A percentile compares a stretch with the other conserved stretches of the same genome.
phyloP scores from a whole-genome alignment of 1,140 invertebrate genomes.

The Lucilia sericata region DNA sequence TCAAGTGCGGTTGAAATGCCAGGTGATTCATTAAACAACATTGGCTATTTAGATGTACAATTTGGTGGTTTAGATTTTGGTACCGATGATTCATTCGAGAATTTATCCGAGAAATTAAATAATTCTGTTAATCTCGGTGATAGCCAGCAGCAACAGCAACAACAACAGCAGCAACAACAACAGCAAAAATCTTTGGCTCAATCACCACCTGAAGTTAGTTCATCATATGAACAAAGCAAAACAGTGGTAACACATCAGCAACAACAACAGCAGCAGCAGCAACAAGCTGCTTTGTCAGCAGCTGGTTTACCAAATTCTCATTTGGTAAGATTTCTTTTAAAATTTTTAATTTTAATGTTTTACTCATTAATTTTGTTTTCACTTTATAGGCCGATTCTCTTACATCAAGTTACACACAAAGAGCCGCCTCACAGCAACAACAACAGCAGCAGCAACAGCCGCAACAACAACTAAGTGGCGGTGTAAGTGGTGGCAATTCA shows the following conservation, averaged over 20 bases:
- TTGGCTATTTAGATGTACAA: slow-evolving; percentile 90
- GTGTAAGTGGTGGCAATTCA: slow-evolving; percentile 45
- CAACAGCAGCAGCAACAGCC: slow-evolving; percentile 47
- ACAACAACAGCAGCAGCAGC: slow-evolving; percentile 51
- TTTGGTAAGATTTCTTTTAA: slow-evolving; percentile 54
- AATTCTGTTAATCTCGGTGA: slow-evolving; percentile 60
- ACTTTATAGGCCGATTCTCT: slow-evolving; percentile 58
- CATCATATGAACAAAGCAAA: slow-evolving; percentile 62
- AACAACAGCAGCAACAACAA: slow-evolving; percentile 31
- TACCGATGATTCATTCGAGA: slow-evolving; percentile 71
- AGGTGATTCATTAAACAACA: slow-evolving; percentile 80
- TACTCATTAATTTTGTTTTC: not conserved
- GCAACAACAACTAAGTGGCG: slow-evolving; percentile 47
- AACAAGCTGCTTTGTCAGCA: slow-evolving; percentile 57
- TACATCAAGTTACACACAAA: slow-evolving; percentile 57
- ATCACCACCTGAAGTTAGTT: slow-evolving; percentile 53
- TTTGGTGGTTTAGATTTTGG: slow-evolving; percentile 93
- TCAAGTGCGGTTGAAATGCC: slow-evolving; percentile 96
- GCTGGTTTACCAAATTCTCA: slow-evolving; percentile 64
- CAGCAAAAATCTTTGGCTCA: slow-evolving; percentile 46
- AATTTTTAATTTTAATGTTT: not conserved
- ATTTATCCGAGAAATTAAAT: slow-evolving; percentile 69
- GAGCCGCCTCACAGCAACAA: slow-evolving; percentile 54
- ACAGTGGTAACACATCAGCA: slow-evolving; percentile 50
- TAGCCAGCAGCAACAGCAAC: slow-evolving; percentile 53